phyloP scores from a whole-genome alignment of 2,888 invertebrate species.

The Julus scandinavius region DNA sequence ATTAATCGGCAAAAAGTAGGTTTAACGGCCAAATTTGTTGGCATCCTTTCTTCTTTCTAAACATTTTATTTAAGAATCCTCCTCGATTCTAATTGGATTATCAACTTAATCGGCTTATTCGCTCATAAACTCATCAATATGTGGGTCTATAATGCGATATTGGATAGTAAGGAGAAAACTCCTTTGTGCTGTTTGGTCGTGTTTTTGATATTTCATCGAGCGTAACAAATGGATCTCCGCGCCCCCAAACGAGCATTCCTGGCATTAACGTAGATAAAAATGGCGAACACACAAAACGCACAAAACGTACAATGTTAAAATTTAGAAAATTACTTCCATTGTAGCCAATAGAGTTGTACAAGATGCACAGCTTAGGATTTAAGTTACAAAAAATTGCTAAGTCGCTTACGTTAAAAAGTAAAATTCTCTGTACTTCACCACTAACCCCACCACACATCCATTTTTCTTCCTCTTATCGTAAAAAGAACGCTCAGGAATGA shows the following conservation, averaged over 20 bases:
- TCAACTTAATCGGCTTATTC: not conserved
- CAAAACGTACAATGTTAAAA: not conserved
- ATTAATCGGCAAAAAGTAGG: not conserved
- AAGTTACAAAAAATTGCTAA: not conserved
- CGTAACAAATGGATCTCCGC: not conserved
- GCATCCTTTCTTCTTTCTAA: not conserved
- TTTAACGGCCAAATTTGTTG: not conserved
- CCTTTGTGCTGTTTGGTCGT: not conserved
- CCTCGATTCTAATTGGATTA: slow-evolving; percentile 17
- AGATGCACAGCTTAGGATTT: not conserved
- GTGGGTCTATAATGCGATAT: slow-evolving; percentile 12
- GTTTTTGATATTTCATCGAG: not conserved
- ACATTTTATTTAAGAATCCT: not conserved
- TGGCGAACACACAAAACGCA: no score
- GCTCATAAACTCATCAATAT: slow-evolving; percentile 18
- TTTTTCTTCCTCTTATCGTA: not conserved
- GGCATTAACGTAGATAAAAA: not conserved
- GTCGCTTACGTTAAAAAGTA: not conserved
- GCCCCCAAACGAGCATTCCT: not conserved
- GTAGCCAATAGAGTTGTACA: not conserved
- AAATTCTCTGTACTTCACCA: not conserved
- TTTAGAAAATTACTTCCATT: not conserved
- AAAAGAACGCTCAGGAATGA: not conserved
- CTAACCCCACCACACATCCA: not conserved
- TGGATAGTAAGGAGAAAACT: not conserved